Conservation (phyloP, 2,888 invertebrate genomes). For the Phragmatobia fuliginosa region DNA sequence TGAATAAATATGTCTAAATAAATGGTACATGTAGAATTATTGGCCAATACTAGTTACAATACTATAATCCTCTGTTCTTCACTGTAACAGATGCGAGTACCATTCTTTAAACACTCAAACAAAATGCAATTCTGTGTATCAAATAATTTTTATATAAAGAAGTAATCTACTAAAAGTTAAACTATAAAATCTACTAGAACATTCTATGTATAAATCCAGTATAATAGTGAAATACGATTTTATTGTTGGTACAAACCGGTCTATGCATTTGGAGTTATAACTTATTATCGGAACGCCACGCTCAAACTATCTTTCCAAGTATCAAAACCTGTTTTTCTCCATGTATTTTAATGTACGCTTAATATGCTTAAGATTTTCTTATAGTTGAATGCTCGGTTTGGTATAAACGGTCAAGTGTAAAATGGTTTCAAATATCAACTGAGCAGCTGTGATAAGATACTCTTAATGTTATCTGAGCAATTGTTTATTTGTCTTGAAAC, state of each 20-base stretch:
- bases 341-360: conserved; percentile 2
- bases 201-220: conserved; percentile 7
- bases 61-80: neutral
- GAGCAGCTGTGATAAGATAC: neutral
- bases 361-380: conserved; percentile 3
- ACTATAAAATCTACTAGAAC: conserved; percentile 27
- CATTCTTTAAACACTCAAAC: neutral
- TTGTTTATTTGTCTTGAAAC: neutral
- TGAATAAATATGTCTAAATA: too few species aligned
- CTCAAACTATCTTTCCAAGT: conserved; percentile 23
- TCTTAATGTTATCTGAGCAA: neutral
- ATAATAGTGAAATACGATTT: conserved; percentile 40
- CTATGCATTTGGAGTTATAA: conserved; percentile 30
- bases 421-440: neutral
- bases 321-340: conserved; percentile 19
- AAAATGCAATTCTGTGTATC: neutral
- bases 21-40: too few species aligned
- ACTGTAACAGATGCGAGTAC: neutral
- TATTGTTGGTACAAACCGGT: conserved; percentile 37
- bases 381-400: neutral
- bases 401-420: neutral
- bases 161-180: neutral
- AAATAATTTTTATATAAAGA: neutral
- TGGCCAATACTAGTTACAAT: neutral
- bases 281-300: conserved; percentile 31